Conservation (phyloP, 1,140 invertebrate genomes). For the Antheraea mylitta region DNA sequence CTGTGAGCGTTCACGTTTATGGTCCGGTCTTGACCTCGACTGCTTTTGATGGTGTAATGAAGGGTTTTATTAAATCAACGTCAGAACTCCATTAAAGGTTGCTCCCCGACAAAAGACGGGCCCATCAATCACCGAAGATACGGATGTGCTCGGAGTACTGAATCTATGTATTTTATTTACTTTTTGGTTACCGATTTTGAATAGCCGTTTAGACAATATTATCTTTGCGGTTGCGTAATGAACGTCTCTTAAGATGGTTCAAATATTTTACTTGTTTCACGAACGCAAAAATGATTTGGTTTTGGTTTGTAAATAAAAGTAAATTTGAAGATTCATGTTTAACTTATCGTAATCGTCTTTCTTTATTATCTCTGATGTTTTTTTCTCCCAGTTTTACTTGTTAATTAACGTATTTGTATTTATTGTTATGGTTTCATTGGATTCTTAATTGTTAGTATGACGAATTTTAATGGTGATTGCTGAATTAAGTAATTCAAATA, state of each 20-base stretch:
- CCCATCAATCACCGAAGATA: constrained; percentile 66
- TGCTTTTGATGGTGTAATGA: constrained; percentile 64
- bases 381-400: too few relatives aligned
- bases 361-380: too few relatives aligned
- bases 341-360: too few relatives aligned
- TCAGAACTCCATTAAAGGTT: constrained; percentile 70
- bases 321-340: too few relatives aligned
- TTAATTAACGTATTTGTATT: too few relatives aligned
- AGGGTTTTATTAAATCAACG: constrained; percentile 77
- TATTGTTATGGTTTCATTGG: too few relatives aligned
- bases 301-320: constrained; percentile 3
- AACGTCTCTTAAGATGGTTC: constrained; percentile 12
- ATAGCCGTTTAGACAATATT: constrained; percentile 23
- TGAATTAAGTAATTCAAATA: too few relatives aligned
- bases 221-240: constrained; percentile 14
- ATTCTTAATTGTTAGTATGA: too few relatives aligned
- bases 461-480: too few relatives aligned
- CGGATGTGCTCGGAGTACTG: constrained; percentile 30
- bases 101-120: constrained; percentile 38
- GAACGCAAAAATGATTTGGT: constrained; percentile 14
- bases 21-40: constrained; percentile 17
- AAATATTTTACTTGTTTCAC: constrained; percentile 11
- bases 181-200: constrained; percentile 35
- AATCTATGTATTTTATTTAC: constrained; percentile 19
- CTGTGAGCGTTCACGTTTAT: neutral